Base-by-base conservation (phyloP, 2,888 invertebrate genomes). In the Metopia argyrocephala region DNA sequence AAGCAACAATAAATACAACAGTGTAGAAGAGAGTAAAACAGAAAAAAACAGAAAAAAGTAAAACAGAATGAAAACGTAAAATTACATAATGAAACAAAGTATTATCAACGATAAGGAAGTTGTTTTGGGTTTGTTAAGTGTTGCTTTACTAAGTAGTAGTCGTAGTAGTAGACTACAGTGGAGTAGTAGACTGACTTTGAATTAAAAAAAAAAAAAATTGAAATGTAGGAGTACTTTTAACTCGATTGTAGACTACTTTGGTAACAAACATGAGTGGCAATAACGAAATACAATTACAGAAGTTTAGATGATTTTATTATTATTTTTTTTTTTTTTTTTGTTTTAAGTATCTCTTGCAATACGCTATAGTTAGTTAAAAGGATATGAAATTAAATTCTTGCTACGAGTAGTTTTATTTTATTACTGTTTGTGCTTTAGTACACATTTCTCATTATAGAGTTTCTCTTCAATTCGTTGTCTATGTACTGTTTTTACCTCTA, bases 31-130 rank as follows among this genome's bases (percentile, higher is more conserved):
- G 31, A 38, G 31, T 1, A 9, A 31, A 12, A 52, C 23, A 79
- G 2, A 66, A 70, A 18, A 64, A 48, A 56, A n/a, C n/a, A n/a
- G n/a, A 45, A 45, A 59, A 57, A 9, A 59, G 21, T 57, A 62
- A 28, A 66, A 71, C 52, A 75, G 50, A 38, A 38, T 38, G 38
- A 48, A 65, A 54, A 45, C 12, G 61, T 73, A 73, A 59, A 68
- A 75, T 69, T 75, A 70, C 78, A 78, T 81, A 81, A 82, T 79
- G 79, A 82, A 82, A 82, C 78, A 82, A 82, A 82, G 76, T 79
- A 82, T 79, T 79, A 82, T 79, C 82, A 82, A 79, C 79, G 71
- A 76, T 73, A 82, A 79, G 82, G 82, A 82, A 82, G 78, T 79
- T 79, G 79, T 79, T 79, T 78, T 79, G 79, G 79, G 65, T 79